Evolutionary conservation across 1,140 invertebrate genomes (phyloP), one percentile per base, ranked within the genome.

Genomic region (Proales similis): DNA sequence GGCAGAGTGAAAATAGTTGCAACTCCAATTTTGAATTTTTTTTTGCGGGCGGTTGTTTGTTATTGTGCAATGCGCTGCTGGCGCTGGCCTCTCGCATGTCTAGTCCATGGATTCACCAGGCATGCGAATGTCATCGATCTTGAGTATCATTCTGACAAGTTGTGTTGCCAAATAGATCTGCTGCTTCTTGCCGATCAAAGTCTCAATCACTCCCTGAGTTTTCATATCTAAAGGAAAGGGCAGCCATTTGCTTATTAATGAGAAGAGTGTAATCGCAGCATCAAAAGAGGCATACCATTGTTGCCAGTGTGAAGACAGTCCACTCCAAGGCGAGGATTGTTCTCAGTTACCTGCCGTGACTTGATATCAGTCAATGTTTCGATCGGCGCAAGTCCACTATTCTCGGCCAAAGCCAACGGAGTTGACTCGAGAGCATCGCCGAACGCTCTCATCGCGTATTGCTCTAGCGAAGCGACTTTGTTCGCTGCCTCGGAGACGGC

Each of bases 81-180:
- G n/a, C n/a, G n/a, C n/a, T n/a, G n/a, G n/a, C n/a, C n/a, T n/a
- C n/a, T n/a, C n/a, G n/a, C n/a, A n/a, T 42, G 32, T 57, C 30
- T 57, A 57, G 39, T 57, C 51, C 33, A 49, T 39, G 22, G 33
- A 19, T 43, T 63, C 62, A 4, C 47, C 62, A 7, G 48, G 33
- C 33, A 43, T 86, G 65, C 94, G 82, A 47, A 99, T 86, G 73
- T 99, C 95, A 76, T 99, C 95, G 64, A 99, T 99, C 78, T 98
- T 99, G 38, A 99, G 80, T 65, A 99, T 97, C 94, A 99, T 99
- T 76, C 95, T 94, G 5, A 97, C 92, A 22, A 99, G 80, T 66
- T 80, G 79, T 0, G 94, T 95, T 1, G 95, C 93, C 51, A 99
- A 78, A 20, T 92, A 79, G 19, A 99, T 88, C 78, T 99, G 95